Evolutionary conservation across 2,888 invertebrate species (phyloP).

Genomic region (Mechanitis mazaeus): DNA sequence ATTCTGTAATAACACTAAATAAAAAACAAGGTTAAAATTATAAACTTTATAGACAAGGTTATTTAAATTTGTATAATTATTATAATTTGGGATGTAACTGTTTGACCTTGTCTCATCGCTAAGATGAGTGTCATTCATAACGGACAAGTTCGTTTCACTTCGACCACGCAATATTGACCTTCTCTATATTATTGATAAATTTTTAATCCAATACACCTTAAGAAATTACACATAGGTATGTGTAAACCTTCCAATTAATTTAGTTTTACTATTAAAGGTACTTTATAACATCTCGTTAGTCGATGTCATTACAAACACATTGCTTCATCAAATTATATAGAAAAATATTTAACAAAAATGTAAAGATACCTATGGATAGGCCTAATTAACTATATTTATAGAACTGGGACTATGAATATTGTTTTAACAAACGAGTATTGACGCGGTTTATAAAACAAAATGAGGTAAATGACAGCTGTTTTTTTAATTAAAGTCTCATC

Average conservation of each 20-base stretch:
- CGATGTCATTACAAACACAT: too few relatives aligned
- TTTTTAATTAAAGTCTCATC: too few relatives aligned
- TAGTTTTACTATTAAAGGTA: neutral
- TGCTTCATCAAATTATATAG: too few relatives aligned
- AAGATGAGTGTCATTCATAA: slow-evolving; percentile 13
- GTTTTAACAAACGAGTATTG: too few relatives aligned
- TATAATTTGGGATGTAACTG: slow-evolving; percentile 4
- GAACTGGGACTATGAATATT: too few relatives aligned
- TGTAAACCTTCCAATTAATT: neutral
- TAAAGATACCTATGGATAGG: too few relatives aligned
- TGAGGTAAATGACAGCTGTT: too few relatives aligned
- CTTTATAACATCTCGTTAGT: too few relatives aligned
- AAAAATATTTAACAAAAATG: too few relatives aligned
- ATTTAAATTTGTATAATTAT: slow-evolving; percentile 10
- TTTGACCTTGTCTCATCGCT: slow-evolving; percentile 14
- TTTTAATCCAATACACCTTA: neutral
- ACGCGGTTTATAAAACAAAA: too few relatives aligned
- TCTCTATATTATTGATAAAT: slow-evolving; percentile 9
- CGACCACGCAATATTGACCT: slow-evolving; percentile 16
- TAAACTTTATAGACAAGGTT: slow-evolving; percentile 6
- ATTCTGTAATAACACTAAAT: slow-evolving; percentile 7
- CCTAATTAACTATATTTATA: too few relatives aligned
- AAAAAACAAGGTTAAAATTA: slow-evolving; percentile 3
- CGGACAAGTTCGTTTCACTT: neutral
- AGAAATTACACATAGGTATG: neutral